Evolutionary conservation across 1,140 invertebrate genomes (phyloP), one percentile per base, ranked within the genome.

Genomic region (Hydropsyche tenuis): DNA sequence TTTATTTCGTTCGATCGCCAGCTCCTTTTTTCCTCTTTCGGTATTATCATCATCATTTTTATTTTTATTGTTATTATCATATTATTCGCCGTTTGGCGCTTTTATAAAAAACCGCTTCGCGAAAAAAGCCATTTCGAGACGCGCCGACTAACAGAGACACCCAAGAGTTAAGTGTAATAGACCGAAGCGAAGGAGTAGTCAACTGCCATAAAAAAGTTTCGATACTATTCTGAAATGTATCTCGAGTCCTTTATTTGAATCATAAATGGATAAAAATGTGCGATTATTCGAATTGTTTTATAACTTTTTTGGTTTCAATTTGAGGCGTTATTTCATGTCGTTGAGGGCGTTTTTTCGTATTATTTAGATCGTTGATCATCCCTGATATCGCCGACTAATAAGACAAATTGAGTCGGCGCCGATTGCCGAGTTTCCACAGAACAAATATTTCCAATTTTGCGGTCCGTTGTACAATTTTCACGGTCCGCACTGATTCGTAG

Each of bases 361-460:
- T 3, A 51, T 14, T 51, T 14, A 51, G 2, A n/a, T 16, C 4
- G 48, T 51, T 22, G 14, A 22, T 37, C 9, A 9, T 37, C 30
- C 30, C n/a, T n/a, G n/a, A n/a, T n/a, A n/a, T n/a, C n/a, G n/a
- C n/a, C 30, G 30, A 9, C 30, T 37, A 9, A 56, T 56, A 18
- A 22, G 16, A 56, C 51, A 56, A 56, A 56, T 63, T 42, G 60
- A 42, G 30, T 63, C 60, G 30, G 60, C 30, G 30, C 60, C 60
- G 60, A 63, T 63, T 63, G 1, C 22, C 51, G 51, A 56, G 51
- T 56, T 56, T 56, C 51, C 60, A 42, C 25, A 63, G 60, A 63
- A 63, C 64, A 46, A 66, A 66, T 43, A 66, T 66, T 66, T 66
- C 42, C 64, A 66, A 66, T 66, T 66, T 66, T 66, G 27, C 64